Conservation (phyloP, 2,113 vertebrate genomes). For the Natator depressus region DNA sequence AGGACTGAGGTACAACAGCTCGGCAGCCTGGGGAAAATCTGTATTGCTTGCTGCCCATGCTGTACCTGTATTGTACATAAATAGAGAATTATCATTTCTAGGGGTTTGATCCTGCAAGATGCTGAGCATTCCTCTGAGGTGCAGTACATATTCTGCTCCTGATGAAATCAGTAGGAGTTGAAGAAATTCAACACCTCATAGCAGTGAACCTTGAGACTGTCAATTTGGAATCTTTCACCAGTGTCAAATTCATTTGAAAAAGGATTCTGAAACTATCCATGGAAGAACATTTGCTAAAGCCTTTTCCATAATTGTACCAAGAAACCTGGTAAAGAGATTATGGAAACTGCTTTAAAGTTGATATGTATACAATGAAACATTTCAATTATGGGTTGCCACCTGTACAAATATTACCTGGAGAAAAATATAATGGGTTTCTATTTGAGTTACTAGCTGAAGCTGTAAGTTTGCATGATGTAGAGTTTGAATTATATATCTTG, state of each 20-base stretch:
- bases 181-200: background rate
- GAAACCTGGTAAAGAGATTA: background rate
- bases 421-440: background rate
- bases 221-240: background rate
- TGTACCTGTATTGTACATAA: accelerated
- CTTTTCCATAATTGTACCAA: background rate
- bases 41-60: background rate
- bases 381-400: background rate
- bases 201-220: background rate
- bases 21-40: background rate
- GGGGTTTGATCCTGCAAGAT: background rate
- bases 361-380: background rate
- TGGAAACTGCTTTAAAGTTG: background rate
- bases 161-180: background rate
- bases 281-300: background rate
- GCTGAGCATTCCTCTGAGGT: background rate
- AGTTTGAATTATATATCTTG: background rate
- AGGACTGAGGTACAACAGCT: background rate
- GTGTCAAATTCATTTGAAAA: accelerated
- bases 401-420: background rate
- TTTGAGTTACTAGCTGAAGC: background rate
- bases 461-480: background rate
- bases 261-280: background rate
- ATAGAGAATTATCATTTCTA: background rate
- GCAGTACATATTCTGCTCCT: background rate